Evolutionary conservation across 1,140 invertebrate genomes (phyloP).

Genomic region (Diabrotica virgifera): DNA sequence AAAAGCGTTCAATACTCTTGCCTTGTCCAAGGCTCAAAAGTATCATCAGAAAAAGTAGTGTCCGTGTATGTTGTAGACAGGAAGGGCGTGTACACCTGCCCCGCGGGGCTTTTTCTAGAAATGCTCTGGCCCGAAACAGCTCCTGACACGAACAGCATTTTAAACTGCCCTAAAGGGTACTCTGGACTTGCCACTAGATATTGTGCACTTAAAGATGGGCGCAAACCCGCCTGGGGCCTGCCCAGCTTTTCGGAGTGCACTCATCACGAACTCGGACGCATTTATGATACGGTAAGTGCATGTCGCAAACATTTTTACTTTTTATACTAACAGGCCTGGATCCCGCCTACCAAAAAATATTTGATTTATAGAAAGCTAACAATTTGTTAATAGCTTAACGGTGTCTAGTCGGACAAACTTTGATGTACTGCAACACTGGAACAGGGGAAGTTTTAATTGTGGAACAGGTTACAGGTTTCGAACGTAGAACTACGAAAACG

Average conservation of each 20-base stretch:
- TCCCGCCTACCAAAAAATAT: too few relatives aligned
- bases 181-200: slow-evolving; percentile 52
- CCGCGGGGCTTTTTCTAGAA: slow-evolving; percentile 49
- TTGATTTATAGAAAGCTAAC: too few relatives aligned
- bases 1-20: slow-evolving; percentile 64
- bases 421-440: too few relatives aligned
- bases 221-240: slow-evolving; percentile 65
- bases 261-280: slow-evolving; percentile 59
- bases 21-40: slow-evolving; percentile 54
- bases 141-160: slow-evolving; percentile 57
- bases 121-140: slow-evolving; percentile 61
- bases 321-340: too few relatives aligned
- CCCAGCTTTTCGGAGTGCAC: slow-evolving; percentile 74
- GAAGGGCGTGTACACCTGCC: slow-evolving; percentile 56
- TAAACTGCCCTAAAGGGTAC: slow-evolving; percentile 58
- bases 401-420: too few relatives aligned
- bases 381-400: too few relatives aligned
- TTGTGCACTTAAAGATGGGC: slow-evolving; percentile 58
- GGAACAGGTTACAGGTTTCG: too few relatives aligned
- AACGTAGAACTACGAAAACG: too few relatives aligned
- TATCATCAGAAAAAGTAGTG: slow-evolving; percentile 56
- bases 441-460: too few relatives aligned
- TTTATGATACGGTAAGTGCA: slow-evolving; percentile 42
- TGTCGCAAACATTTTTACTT: too few relatives aligned
- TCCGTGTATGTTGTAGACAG: slow-evolving; percentile 61